phyloP scores from a whole-genome alignment of 1,140 invertebrate species.

The Drosophila mojavensis region DNA sequence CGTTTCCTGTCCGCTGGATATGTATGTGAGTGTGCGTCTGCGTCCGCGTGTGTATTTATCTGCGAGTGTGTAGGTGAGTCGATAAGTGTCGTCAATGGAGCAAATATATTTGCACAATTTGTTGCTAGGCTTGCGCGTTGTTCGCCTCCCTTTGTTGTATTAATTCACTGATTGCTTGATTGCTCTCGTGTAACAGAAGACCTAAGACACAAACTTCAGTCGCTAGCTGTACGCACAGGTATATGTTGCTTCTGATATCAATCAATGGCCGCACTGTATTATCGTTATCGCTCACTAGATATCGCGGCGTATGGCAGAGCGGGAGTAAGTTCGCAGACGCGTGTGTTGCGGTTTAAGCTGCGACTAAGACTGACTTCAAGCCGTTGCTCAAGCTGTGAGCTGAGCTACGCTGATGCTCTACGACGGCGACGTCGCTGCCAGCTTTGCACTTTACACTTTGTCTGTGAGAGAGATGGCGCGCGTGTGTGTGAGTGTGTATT shows the following conservation, averaged over 20 bases:
- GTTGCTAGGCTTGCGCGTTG: conserved; percentile 1
- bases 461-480: conserved; percentile 25
- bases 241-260: neutral
- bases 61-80: conserved; percentile 11
- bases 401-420: conserved; percentile 46
- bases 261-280: conserved; percentile 26
- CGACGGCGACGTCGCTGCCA: conserved; percentile 34
- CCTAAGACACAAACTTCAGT: conserved; percentile 69
- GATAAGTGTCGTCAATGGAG: conserved; percentile 36
- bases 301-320: conserved; percentile 24
- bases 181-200: conserved; percentile 68
- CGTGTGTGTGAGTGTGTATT: neutral
- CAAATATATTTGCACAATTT: conserved; percentile 49
- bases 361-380: conserved; percentile 74
- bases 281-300: conserved; percentile 35
- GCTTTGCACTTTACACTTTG: conserved; percentile 81
- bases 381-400: conserved; percentile 47
- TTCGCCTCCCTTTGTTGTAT: conserved; percentile 13
- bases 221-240: conserved; percentile 4
- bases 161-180: conserved; percentile 47
- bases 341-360: conserved; percentile 70
- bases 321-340: conserved; percentile 57
- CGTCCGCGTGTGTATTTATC: conserved; percentile 10
- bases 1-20: conserved; percentile 31
- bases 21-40: conserved; percentile 11